These are phyloP conservation scores for Taenaris catops DNA, from an alignment of 2,888 invertebrate species.

Conservation along the genomic window DNA sequence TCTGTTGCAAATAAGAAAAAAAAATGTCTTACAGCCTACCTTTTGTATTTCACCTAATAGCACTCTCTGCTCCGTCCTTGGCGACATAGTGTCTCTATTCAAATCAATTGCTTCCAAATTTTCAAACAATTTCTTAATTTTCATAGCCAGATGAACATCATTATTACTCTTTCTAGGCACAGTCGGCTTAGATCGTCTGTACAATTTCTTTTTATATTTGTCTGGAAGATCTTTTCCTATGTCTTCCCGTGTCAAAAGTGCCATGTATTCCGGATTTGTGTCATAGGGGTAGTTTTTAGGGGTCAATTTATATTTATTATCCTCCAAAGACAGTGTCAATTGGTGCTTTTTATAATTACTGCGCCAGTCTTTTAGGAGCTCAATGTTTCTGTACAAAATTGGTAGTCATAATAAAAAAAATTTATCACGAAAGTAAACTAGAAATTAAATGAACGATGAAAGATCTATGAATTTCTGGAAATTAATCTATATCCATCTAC, in stretches of 20 bases:
- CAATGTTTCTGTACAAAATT: constrained; percentile 49
- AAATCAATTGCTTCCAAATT: constrained; percentile 63
- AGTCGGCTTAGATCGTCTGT: constrained; percentile 42
- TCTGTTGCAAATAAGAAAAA: no score
- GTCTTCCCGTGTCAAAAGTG: constrained; percentile 66
- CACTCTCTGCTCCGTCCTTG: constrained; percentile 74
- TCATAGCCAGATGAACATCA: constrained; percentile 59
- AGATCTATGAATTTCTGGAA: no score
- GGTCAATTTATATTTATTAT: constrained; percentile 35
- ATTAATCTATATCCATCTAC: no score
- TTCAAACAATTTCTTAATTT: constrained; percentile 63
- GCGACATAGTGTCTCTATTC: constrained; percentile 58
- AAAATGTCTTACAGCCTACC: no score
- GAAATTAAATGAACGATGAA: no score
- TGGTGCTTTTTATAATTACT: constrained; percentile 48
- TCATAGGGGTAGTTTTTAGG: constrained; percentile 69
- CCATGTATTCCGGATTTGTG: constrained; percentile 76
- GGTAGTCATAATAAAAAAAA: no score
- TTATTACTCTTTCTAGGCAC: constrained; percentile 51
- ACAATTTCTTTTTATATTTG: constrained; percentile 51
- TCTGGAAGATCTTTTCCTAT: constrained; percentile 69
- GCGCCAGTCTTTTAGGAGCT: constrained; percentile 77
- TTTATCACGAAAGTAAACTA: no score
- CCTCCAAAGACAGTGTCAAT: constrained; percentile 25
- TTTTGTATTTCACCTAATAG: constrained; percentile 79